Evolutionary conservation across 2,113 vertebrate genomes (phyloP).

Genomic region (Cebidichthys violaceus): DNA sequence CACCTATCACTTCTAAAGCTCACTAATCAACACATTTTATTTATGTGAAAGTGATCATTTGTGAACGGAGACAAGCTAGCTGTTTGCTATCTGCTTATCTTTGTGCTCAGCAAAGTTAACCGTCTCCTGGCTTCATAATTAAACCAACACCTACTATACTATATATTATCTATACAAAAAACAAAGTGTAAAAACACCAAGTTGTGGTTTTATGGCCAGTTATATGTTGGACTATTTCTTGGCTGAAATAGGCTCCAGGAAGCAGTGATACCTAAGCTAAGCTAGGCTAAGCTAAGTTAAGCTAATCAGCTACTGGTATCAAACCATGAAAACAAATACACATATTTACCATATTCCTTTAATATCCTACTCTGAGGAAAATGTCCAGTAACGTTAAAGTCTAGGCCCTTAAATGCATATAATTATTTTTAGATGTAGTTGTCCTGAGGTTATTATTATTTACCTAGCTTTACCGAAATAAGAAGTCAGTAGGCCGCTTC

Average conservation of each 20-base stretch:
- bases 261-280: neutral
- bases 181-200: too few species aligned
- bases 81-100: neutral
- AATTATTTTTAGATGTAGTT: neutral
- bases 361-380: neutral
- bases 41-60: neutral
- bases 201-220: neutral
- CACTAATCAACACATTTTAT: too few species aligned
- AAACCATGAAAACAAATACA: too few species aligned
- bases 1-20: neutral
- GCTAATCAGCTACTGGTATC: neutral
- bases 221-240: neutral
- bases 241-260: neutral
- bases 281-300: neutral
- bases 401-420: neutral
- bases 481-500: neutral
- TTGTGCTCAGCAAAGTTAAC: neutral
- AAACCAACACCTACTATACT: neutral
- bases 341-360: too few species aligned
- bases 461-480: neutral
- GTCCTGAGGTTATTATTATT: conserved; percentile 11
- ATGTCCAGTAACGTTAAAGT: neutral
- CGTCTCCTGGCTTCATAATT: neutral
- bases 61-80: neutral
- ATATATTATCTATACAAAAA: neutral